A percentile compares a stretch with the other conserved stretches of the same genome.
Conservation (phyloP, 2,888 invertebrate genomes). For the Cephus rjabovi region DNA sequence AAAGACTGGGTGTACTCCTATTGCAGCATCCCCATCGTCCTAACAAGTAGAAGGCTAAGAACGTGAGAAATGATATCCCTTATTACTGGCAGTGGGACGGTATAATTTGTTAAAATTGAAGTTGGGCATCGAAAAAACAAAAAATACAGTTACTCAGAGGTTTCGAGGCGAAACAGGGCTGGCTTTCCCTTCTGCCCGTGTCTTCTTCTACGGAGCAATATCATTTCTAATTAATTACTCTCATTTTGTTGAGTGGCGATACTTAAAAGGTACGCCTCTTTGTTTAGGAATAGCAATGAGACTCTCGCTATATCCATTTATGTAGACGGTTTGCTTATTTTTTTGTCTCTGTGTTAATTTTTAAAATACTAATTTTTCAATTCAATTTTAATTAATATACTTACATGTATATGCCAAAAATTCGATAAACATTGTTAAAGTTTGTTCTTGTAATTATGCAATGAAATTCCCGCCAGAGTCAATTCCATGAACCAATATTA, state of each 20-base stretch:
- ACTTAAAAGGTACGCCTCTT: constrained; percentile 17
- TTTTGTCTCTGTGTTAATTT: background rate
- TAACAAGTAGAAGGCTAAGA: background rate
- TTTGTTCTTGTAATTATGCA: background rate
- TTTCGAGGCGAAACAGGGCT: constrained; percentile 17
- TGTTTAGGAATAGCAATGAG: background rate
- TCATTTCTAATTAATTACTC: constrained; percentile 23
- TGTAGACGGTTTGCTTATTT: background rate
- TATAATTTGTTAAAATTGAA: constrained; percentile 20
- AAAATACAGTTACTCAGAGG: constrained; percentile 12
- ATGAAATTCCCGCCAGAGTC: background rate
- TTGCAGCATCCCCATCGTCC: background rate
- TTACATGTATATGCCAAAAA: no score
- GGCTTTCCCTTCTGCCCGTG: background rate
- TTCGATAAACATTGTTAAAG: background rate
- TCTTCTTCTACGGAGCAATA: constrained; percentile 9
- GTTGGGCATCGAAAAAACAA: constrained; percentile 6
- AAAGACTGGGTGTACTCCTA: background rate
- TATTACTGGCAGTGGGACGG: background rate
- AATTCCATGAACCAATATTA: background rate
- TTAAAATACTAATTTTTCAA: background rate
- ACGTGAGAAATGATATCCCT: background rate
- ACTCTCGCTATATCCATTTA: background rate
- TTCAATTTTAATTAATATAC: background rate
- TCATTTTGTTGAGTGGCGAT: constrained; percentile 21